Percentiles rank a stretch among this genome's conserved stretches.
Conservation (phyloP, 35 echinoderm and acorn worm species). For the Heliocidaris tuberculata region DNA sequence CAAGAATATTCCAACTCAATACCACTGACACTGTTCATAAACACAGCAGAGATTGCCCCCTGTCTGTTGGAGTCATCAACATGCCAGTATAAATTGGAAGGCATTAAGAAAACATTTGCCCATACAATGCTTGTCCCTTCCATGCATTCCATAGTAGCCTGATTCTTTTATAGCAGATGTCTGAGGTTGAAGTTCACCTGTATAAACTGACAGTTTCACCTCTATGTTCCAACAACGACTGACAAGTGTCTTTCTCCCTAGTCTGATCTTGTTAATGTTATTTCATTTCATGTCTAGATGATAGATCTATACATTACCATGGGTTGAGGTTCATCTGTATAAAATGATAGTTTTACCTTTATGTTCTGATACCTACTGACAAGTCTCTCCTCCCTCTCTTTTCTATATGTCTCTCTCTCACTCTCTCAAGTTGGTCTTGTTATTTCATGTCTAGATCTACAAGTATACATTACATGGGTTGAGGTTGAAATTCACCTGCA, state of each 20-base stretch:
- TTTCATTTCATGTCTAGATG: too few relatives aligned
- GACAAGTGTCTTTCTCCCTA: not conserved
- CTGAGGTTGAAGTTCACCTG: not conserved
- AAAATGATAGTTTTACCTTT: too few relatives aligned
- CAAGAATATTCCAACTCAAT: not conserved
- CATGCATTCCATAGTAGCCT: not conserved
- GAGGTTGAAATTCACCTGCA: not conserved
- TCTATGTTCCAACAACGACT: not conserved
- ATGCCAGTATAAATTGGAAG: constrained; percentile 31
- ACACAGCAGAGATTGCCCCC: not conserved
- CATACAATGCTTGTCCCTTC: constrained; percentile 1
- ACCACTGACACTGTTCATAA: not conserved
- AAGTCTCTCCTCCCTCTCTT: too few relatives aligned
- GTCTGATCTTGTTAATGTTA: not conserved
- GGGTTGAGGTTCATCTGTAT: too few relatives aligned
- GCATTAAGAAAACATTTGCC: not conserved
- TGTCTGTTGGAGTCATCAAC: constrained; percentile 14
- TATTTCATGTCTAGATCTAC: too few relatives aligned
- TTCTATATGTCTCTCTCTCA: too few relatives aligned
- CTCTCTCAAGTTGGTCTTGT: too few relatives aligned
- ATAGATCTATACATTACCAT: too few relatives aligned
- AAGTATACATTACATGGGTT: not conserved
- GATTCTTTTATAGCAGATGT: not conserved
- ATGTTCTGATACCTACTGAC: too few relatives aligned
- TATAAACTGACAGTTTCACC: not conserved